phyloP scores from a whole-genome alignment of 2,888 invertebrate genomes.

The Petrolisthes cinctipes region DNA sequence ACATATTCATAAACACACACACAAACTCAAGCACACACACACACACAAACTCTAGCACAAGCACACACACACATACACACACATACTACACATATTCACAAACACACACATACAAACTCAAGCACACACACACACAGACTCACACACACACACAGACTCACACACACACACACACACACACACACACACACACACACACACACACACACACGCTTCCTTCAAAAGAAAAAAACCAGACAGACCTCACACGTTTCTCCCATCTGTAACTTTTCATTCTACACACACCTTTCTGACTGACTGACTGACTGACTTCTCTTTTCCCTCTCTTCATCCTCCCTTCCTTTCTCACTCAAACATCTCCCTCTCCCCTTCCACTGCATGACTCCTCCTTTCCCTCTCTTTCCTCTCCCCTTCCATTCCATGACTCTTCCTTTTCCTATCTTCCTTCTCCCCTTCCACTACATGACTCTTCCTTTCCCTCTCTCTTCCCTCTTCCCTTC shows the following conservation, averaged over 20 bases:
- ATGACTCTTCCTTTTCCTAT: neutral
- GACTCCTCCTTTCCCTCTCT: neutral
- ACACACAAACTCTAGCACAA: neutral
- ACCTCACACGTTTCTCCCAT: neutral
- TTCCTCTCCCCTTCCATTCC: neutral
- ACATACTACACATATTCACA: neutral
- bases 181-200: slow-evolving; percentile 1
- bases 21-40: no score
- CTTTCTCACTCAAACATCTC: neutral
- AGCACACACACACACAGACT: neutral
- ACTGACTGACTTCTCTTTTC: neutral
- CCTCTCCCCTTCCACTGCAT: neutral
- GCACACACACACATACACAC: neutral
- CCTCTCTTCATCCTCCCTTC: neutral
- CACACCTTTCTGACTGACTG: neutral
- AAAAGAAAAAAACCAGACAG: neutral
- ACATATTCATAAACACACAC: no score
- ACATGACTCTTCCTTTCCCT: neutral
- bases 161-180: neutral
- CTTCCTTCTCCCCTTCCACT: neutral
- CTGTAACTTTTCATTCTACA: neutral
- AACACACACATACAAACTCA: neutral
- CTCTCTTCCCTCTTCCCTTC: neutral
- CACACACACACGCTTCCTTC: neutral
- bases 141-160: neutral